Conservation (phyloP, 2,888 invertebrate species). For the Pristionchus japonicus region DNA sequence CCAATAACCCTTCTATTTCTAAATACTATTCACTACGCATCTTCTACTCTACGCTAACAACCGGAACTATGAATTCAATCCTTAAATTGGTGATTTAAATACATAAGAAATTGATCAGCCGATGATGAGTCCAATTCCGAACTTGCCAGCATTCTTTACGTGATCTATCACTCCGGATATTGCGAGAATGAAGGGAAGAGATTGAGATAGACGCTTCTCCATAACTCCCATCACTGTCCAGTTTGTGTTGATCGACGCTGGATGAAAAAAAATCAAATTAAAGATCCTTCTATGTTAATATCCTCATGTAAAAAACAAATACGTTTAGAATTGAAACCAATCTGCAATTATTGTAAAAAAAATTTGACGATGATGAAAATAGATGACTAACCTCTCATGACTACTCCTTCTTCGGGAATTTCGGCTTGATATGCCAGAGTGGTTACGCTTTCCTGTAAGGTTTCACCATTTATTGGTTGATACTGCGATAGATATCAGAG, state of each 20-base stretch:
- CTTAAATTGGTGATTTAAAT: neutral
- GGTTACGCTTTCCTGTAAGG: conserved; percentile 79
- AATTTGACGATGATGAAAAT: too few relatives aligned
- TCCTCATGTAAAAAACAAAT: too few relatives aligned
- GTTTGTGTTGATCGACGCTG: conserved; percentile 85
- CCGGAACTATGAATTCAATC: neutral
- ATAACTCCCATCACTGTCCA: conserved; percentile 92
- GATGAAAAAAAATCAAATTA: too few relatives aligned
- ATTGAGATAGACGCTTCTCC: conserved; percentile 91
- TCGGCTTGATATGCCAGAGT: conserved; percentile 93
- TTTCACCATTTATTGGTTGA: too few relatives aligned
- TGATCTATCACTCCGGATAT: conserved; percentile 94
- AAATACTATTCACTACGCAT: neutral
- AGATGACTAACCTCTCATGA: conserved; percentile 87
- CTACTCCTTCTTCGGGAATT: conserved; percentile 92
- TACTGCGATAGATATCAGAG: too few relatives aligned
- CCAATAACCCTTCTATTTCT: too few relatives aligned
- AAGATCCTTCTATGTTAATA: too few relatives aligned
- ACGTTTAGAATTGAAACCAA: too few relatives aligned
- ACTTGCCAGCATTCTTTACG: conserved; percentile 85
- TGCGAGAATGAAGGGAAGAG: conserved; percentile 90
- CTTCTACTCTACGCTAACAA: neutral
- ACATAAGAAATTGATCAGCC: conserved; percentile 78
- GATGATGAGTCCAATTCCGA: conserved; percentile 94
- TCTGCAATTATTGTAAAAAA: too few relatives aligned